Percentiles rank a stretch among this genome's conserved stretches.
These are phyloP conservation scores for Alsophila aescularia DNA, from an alignment of 2,888 invertebrate genomes.

Conservation along the genomic window DNA sequence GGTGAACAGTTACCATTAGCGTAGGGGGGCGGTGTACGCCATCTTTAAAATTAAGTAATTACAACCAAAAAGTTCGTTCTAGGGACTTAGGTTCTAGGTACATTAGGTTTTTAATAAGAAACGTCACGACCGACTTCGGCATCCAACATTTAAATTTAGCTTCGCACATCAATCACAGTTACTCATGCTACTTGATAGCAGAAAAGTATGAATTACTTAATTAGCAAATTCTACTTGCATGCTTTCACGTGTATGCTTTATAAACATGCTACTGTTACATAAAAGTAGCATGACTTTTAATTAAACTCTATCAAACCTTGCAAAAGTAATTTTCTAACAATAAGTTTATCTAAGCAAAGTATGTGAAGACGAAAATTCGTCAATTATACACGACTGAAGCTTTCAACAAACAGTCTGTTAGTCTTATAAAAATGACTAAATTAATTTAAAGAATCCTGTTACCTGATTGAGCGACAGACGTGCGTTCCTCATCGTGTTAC, in stretches of 20 bases:
- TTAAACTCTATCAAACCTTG: not conserved
- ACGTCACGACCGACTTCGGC: constrained; percentile 49
- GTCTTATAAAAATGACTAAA: constrained; percentile 11
- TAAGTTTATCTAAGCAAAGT: not conserved
- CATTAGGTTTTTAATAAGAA: constrained; percentile 59
- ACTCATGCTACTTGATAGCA: constrained; percentile 1
- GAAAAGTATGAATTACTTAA: not conserved
- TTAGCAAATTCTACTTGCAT: not conserved
- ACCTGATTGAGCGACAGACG: constrained; percentile 79
- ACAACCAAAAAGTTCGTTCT: constrained; percentile 84
- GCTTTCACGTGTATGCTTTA: not conserved
- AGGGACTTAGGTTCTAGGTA: constrained; percentile 81
- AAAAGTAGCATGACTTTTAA: not conserved
- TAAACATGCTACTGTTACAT: not conserved
- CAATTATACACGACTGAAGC: constrained; percentile 7
- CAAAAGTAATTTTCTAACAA: not conserved
- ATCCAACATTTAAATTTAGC: constrained; percentile 32
- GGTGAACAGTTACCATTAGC: constrained; percentile 83
- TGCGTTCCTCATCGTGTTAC: constrained; percentile 83
- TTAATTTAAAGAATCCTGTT: constrained; percentile 65
- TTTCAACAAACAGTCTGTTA: constrained; percentile 12
- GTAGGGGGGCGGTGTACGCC: constrained; percentile 66
- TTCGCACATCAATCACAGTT: constrained; percentile 35
- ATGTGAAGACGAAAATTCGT: constrained; percentile 1
- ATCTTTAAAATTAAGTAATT: constrained; percentile 75